These are phyloP conservation scores for Odontamblyopus rebecca DNA, from an alignment of 2,797 vertebrate genomes.

Conservation along the genomic window DNA sequence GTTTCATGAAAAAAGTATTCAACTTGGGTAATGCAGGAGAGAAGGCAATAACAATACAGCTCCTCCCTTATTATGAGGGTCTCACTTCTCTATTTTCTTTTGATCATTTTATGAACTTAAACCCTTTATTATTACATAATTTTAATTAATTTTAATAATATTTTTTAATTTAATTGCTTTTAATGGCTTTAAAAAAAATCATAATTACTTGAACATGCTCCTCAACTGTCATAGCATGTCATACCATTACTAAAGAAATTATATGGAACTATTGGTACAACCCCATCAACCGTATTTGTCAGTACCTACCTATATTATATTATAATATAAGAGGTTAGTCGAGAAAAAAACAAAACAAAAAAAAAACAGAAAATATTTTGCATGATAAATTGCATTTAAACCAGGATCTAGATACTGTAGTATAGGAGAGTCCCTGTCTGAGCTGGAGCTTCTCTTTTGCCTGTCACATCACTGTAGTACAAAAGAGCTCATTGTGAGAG, in stretches of 20 bases:
- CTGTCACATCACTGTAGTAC: slow-evolving; percentile 21
- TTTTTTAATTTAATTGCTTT: not conserved
- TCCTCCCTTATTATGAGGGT: not conserved
- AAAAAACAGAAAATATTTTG: not conserved
- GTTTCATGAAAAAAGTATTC: slow-evolving; percentile 29
- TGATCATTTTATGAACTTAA: not conserved
- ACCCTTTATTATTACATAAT: not conserved
- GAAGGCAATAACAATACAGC: not conserved
- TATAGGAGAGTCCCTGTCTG: not conserved
- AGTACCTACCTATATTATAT: no score
- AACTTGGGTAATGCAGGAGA: slow-evolving; percentile 1
- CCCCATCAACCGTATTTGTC: not conserved
- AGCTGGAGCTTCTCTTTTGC: slow-evolving; percentile 19
- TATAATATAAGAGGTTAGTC: no score
- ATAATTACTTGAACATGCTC: not conserved
- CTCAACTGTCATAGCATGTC: not conserved
- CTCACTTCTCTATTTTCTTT: not conserved
- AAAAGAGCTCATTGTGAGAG: slow-evolving; percentile 57
- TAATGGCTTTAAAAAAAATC: not conserved
- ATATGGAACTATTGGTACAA: not conserved
- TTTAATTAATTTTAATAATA: no score
- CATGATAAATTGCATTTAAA: not conserved
- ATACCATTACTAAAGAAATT: not conserved
- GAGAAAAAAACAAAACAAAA: no score
- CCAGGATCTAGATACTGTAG: not conserved